Conservation (phyloP, 2,888 invertebrate species). For the Periphyllus acericola region DNA sequence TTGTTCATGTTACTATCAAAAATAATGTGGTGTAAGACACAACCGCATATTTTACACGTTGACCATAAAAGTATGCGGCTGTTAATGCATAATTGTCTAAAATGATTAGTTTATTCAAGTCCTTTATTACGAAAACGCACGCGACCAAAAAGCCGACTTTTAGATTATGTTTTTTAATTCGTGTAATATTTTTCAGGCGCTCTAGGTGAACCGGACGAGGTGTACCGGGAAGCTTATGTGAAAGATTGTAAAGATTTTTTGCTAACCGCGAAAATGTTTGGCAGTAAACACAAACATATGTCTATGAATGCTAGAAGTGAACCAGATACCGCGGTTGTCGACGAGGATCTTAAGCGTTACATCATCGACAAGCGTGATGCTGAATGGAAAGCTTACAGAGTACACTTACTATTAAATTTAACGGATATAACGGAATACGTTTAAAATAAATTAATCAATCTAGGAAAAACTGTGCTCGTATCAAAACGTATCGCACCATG, state of each 20-base stretch:
- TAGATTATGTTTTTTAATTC: too few relatives aligned
- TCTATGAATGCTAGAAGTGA: not conserved
- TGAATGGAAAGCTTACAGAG: constrained; percentile 27
- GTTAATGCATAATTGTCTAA: too few relatives aligned
- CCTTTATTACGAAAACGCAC: too few relatives aligned
- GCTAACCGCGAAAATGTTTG: not conserved
- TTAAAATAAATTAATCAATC: not conserved
- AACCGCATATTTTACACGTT: too few relatives aligned
- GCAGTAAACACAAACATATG: not conserved
- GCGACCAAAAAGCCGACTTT: too few relatives aligned
- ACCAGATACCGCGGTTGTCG: not conserved
- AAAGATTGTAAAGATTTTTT: not conserved
- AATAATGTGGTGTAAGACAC: too few relatives aligned
- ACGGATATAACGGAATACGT: not conserved
- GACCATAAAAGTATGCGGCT: too few relatives aligned
- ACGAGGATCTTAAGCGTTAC: not conserved
- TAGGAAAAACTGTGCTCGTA: constrained; percentile 27
- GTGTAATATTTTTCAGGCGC: not conserved
- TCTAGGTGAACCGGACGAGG: not conserved
- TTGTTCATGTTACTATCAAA: too few relatives aligned
- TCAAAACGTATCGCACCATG: not conserved
- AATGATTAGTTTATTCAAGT: too few relatives aligned
- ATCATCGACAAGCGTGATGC: not conserved
- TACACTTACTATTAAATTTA: not conserved
- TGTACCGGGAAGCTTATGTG: not conserved